phyloP scores from a whole-genome alignment of 2,113 vertebrate genomes.

The Coptodon rendalli region DNA sequence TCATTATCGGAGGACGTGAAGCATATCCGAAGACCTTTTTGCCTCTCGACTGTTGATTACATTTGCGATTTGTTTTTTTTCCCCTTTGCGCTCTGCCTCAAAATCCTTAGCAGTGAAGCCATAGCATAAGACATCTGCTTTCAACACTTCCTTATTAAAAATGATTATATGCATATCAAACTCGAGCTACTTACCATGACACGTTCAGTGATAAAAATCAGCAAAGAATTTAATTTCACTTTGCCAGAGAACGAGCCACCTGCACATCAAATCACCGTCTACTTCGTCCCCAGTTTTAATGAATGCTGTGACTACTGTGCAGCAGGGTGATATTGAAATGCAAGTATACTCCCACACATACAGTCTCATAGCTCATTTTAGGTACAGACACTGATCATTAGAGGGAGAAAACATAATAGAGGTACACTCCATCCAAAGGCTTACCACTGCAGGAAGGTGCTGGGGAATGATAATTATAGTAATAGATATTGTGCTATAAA shows the following conservation, averaged over 20 bases:
- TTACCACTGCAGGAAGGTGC: background rate
- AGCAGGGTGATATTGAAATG: conserved; percentile 25
- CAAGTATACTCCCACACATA: conserved; percentile 34
- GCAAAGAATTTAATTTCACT: background rate
- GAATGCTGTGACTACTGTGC: conserved; percentile 15
- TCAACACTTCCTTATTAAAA: background rate
- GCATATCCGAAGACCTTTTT: background rate
- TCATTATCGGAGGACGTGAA: conserved; percentile 2
- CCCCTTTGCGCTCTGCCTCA: background rate
- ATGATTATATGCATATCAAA: background rate
- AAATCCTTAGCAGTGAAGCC: background rate
- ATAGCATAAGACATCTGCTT: background rate
- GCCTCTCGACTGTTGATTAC: background rate
- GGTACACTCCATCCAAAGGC: conserved; percentile 13
- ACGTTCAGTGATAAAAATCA: background rate
- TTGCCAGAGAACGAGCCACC: background rate
- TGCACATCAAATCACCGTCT: conserved; percentile 8
- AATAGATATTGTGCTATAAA: conserved; percentile 1
- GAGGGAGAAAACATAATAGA: conserved; percentile 3
- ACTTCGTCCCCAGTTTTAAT: conserved; percentile 10
- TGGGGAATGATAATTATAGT: background rate
- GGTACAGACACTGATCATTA: conserved; percentile 27
- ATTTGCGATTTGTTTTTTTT: background rate
- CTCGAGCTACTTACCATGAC: background rate
- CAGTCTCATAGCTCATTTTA: conserved; percentile 27